Evolutionary conservation across 2,888 invertebrate genomes (phyloP).

Genomic region (Taphrorychus bicolor): DNA sequence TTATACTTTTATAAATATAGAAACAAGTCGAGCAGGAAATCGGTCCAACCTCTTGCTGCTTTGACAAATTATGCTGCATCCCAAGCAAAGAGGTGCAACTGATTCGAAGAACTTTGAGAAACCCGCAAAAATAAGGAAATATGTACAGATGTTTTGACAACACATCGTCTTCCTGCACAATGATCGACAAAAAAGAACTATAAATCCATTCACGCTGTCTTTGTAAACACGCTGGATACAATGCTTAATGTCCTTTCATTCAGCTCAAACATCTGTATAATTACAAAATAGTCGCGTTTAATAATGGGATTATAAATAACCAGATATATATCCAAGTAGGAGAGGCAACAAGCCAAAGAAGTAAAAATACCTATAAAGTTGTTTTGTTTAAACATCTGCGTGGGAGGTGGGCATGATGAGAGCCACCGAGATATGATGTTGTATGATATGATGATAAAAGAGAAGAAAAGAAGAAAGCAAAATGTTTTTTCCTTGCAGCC

Average conservation of each 20-base stretch:
- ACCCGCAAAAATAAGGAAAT: too few species aligned
- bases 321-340: conserved; percentile 15
- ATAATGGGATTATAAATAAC: conserved; percentile 15
- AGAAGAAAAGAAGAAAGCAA: too few species aligned
- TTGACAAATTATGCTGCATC: conserved; percentile 11
- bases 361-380: conserved; percentile 14
- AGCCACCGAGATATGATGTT: conserved; percentile 1
- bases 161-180: too few species aligned
- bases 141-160: too few species aligned
- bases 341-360: conserved; percentile 15
- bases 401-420: conserved; percentile 19
- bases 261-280: conserved; percentile 16
- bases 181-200: not conserved
- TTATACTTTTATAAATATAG: conserved; percentile 16
- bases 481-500: too few species aligned
- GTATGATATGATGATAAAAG: too few species aligned
- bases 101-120: not conserved
- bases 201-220: not conserved
- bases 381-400: conserved; percentile 18
- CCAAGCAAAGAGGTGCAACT: not conserved
- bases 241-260: conserved; percentile 8
- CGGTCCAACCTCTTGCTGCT: not conserved
- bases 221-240: conserved; percentile 8
- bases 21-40: conserved; percentile 11
- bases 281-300: conserved; percentile 21